phyloP scores from a whole-genome alignment of 2,797 vertebrate genomes.

The Helicolenus hilgendorfi region DNA sequence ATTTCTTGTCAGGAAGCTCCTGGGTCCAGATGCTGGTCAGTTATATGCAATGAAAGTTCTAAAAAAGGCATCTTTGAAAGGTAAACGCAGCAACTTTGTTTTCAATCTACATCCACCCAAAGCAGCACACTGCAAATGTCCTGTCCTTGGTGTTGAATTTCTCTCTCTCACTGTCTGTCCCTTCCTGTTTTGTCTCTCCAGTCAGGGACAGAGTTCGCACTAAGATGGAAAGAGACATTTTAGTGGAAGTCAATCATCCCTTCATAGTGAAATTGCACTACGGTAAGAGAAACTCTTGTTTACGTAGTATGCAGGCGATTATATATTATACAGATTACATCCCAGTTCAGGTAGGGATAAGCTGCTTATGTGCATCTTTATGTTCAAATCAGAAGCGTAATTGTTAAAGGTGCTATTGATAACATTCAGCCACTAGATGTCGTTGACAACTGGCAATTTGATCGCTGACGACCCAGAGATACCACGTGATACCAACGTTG shows the following conservation, averaged over 20 bases:
- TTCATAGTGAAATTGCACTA: constrained; percentile 99
- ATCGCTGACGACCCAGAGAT: too few relatives aligned
- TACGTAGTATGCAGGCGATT: background rate
- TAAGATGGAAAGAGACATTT: constrained; percentile 99
- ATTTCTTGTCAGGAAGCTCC: constrained; percentile 97
- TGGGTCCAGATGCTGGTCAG: constrained; percentile 97
- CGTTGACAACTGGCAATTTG: too few relatives aligned
- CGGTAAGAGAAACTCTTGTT: constrained; percentile 89
- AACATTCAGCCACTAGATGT: too few relatives aligned
- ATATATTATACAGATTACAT: constrained; percentile 8
- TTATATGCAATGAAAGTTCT: constrained; percentile 99
- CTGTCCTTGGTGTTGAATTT: constrained; percentile 37
- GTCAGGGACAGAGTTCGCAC: constrained; percentile 98
- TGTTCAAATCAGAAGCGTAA: background rate
- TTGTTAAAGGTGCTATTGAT: background rate
- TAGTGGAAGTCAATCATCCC: constrained; percentile 99
- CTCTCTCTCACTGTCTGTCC: constrained; percentile 1
- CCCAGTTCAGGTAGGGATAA: background rate
- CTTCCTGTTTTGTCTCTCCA: constrained; percentile 73
- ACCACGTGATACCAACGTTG: too few relatives aligned
- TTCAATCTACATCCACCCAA: background rate
- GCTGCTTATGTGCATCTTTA: background rate
- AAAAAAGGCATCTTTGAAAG: constrained; percentile 99
- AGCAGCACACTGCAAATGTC: background rate
- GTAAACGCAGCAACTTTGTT: constrained; percentile 75